Base-by-base conservation (phyloP, 2,888 invertebrate genomes). In the Tetropium fuscum region DNA sequence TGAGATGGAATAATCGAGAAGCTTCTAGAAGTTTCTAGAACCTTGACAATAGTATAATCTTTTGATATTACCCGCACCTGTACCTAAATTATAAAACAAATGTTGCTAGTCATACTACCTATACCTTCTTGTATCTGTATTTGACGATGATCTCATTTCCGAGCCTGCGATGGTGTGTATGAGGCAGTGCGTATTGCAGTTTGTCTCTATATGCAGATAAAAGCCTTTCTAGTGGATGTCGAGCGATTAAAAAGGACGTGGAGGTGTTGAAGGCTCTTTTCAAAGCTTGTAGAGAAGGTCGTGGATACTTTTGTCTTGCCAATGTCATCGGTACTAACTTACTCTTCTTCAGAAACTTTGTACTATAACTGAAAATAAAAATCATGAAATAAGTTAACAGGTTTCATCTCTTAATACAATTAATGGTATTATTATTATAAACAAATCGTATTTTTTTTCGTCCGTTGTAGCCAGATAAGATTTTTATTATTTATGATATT, bases 151-250 rank as follows among this genome's bases (percentile, higher is more conserved):
- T 94, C 79, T 89, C 87, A 58, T 87, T 87, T 20, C 93, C 93
- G 75, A 93, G 85, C 78, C 91, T 92, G 70, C 91, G 90, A 73
- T 94, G 93, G 75, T 91, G 88, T 13, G 93, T 92, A 78, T 92
- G 90, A 0, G 93, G 93, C 80, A 93, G 84, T 40, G 93, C 91
- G 76, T 90, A 91, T 59, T 92, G 89, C 70, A 97, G 87, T 83
- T 94, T 94, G 79, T 94, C 93, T 71, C 92, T 88, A 79, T 93
- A 94, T 51, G 92, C 93, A 48, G 93, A 93, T 55, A 93, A 86
- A 62, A 94, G 83, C 72, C 90, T 84, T 79, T 94, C 93, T 68
- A 94, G 85, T 1, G 93, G 93, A 83, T 94, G 93, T 67, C 93
- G 84, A 4, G 91, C 92, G 65, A 94, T 93, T 63, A 94, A 84